Evolutionary conservation across 2,888 invertebrate species (phyloP), one percentile per base, ranked within the genome.

Genomic region (Ceratothoa steindachneri): DNA sequence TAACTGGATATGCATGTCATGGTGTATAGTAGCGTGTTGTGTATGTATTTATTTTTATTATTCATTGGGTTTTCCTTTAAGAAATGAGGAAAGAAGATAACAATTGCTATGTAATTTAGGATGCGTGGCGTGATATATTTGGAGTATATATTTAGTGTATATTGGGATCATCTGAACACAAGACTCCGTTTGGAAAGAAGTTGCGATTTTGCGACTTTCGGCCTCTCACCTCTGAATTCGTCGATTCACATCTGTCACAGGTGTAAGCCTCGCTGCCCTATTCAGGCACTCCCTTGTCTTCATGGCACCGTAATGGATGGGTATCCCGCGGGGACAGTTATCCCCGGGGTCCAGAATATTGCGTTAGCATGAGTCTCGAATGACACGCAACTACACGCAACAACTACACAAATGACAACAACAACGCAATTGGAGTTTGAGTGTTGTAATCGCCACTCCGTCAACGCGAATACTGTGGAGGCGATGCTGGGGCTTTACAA

Each of bases 401-500:
- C 19, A 60, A 24, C 19, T 24, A 24, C 60, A 60, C 19, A 1
- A 24, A 60, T 1, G 22, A 60, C 19, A 2, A 60, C 2, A 60
- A 60, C 19, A 7, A 60, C n/a, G 27, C 60, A 24, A 60, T 24
- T 60, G 3, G 2, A 60, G 60, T 60, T 60, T 60, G 22, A 12
- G 24, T 60, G 60, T 60, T 60, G 60, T 24, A 22, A 24, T 24
- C 60, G 27, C 22, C 60, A 60, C 60, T 60, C 19, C 19, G 60
- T 60, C 60, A 60, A 60, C 60, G 60, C 60, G 60, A 24, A 60
- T 60, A 60, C 60, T 60, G 60, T 60, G 60, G 60, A 60, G 27
- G 60, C 60, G 60, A 60, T 60, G 60, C 60, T 60, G 60, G 60
- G 60, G 60, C 60, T 24, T 60, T 24, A 24, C 19, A 12, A 60